Conservation (phyloP, 2,113 vertebrate genomes). For the Polypterus senegalus region DNA sequence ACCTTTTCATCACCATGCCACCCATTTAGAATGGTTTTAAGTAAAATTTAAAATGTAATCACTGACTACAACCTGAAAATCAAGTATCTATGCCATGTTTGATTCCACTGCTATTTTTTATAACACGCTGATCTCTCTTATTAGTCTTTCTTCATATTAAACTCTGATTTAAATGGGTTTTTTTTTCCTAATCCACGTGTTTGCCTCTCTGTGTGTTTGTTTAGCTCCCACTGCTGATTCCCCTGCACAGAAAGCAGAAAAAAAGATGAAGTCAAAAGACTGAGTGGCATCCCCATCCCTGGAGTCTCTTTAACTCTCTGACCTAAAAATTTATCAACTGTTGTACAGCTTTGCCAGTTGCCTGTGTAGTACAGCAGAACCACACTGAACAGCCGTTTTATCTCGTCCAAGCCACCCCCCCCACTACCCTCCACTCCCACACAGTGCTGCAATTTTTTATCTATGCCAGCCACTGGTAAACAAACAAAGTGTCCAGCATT, state of each 20-base stretch:
- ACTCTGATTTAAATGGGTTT: too few species aligned
- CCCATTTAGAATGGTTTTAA: too few species aligned
- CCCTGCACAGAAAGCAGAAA: conserved; percentile 19
- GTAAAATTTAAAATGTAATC: too few species aligned
- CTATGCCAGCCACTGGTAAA: background rate
- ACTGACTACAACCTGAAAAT: too few species aligned
- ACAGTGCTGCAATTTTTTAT: conserved; percentile 4
- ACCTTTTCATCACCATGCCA: too few species aligned
- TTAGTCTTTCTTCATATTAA: too few species aligned
- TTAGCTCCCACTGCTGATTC: conserved; percentile 18
- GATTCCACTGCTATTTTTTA: too few species aligned
- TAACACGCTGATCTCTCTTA: too few species aligned
- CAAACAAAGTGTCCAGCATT: background rate
- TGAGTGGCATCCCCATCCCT: conserved; percentile 26
- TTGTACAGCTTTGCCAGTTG: conserved; percentile 7
- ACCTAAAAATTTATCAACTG: conserved; percentile 31
- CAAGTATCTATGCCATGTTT: too few species aligned
- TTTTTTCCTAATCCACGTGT: background rate
- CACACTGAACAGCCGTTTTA: background rate
- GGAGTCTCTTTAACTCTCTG: conserved; percentile 35
- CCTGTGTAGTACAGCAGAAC: conserved; percentile 5
- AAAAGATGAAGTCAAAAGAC: conserved; percentile 2
- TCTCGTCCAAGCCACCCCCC: background rate
- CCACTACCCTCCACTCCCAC: background rate
- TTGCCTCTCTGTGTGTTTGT: conserved; percentile 19